Evolutionary conservation across 2,888 invertebrate genomes (phyloP), one percentile per base, ranked within the genome.

Genomic region (Oeneis ivallda): DNA sequence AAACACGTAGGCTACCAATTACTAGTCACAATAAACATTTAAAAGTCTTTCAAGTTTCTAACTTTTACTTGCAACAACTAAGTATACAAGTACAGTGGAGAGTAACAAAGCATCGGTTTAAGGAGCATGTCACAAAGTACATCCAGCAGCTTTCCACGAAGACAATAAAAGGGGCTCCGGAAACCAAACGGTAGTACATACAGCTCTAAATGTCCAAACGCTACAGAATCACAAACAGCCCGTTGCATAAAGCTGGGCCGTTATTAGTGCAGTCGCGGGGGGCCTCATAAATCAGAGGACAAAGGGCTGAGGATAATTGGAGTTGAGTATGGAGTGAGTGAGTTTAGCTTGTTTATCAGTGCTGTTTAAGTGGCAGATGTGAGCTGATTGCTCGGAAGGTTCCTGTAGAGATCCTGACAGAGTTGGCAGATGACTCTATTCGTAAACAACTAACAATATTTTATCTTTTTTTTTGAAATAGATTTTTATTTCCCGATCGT

Each of bases 151-250:
- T 74, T 85, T 85, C 85, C 75, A 67, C 78, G 84, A 85, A 85
- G 70, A 66, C 61, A 68, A 70, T 71, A 73, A 77, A 72, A 52
- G 61, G 70, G 56, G 68, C 67, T 74, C 84, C 85, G 85, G 85
- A 85, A 85, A 85, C 81, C 77, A 73, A 73, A 77, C 83, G 77
- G 82, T 80, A 82, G 80, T 80, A 74, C 67, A 43, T 57, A 62
- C 43, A 41, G 53, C 63, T 45, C 37, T 49, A 58, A 49, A 37
- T 39, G 54, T 39, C 53, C 54, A 11, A 41, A 39, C n/a, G 45
- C 58, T 32, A 32, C 56, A 19, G 41, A 49, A 49, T 50, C 49
- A 49, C 62, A 62, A 59, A 54, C 52, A 56, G 56, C 54, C 13
- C 53, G 45, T 69, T 68, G 71, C 68, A 66, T 64, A 61, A 69